Percentiles rank a stretch among this genome's conserved stretches.
These are phyloP conservation scores for Andrena marginata DNA, from an alignment of 2,888 invertebrate species.

Conservation along the genomic window DNA sequence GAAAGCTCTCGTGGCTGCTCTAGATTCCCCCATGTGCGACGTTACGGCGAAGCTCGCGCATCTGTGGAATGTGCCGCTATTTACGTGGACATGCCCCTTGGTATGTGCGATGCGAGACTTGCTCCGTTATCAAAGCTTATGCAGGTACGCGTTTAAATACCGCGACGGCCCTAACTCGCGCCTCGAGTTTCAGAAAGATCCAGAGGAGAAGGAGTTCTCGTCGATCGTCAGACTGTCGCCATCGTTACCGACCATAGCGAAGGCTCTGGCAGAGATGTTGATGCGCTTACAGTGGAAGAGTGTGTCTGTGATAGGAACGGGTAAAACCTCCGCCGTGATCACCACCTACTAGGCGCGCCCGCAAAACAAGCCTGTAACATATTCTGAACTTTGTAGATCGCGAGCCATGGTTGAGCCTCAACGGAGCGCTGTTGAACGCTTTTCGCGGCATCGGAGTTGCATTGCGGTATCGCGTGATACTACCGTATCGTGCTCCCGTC, in stretches of 20 bases:
- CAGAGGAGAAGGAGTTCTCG: constrained; percentile 43
- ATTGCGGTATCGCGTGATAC: constrained; percentile 86
- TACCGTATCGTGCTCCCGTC: constrained; percentile 83
- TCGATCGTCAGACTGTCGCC: constrained; percentile 82
- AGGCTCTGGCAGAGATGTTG: constrained; percentile 85
- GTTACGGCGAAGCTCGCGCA: constrained; percentile 85
- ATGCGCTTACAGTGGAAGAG: constrained; percentile 87
- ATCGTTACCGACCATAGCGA: constrained; percentile 85
- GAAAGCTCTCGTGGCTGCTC: constrained; percentile 85
- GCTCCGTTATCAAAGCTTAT: too few relatives aligned
- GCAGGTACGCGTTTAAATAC: background rate
- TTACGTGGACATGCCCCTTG: constrained; percentile 87
- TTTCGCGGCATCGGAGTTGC: constrained; percentile 86
- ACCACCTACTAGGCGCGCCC: background rate
- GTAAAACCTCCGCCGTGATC: constrained; percentile 80
- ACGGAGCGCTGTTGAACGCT: constrained; percentile 85
- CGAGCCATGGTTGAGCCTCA: constrained; percentile 87
- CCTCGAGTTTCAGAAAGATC: constrained; percentile 58
- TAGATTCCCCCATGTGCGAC: constrained; percentile 86
- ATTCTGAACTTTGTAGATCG: constrained; percentile 82
- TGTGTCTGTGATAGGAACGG: constrained; percentile 86
- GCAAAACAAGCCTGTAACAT: background rate
- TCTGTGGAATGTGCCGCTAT: constrained; percentile 85
- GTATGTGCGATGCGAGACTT: constrained; percentile 80
- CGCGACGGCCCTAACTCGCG: background rate